A percentile compares a stretch with the other conserved stretches of the same genome.
These are phyloP conservation scores for Chloroclystis v-ata DNA, from an alignment of 2,888 invertebrate genomes.

Conservation along the genomic window DNA sequence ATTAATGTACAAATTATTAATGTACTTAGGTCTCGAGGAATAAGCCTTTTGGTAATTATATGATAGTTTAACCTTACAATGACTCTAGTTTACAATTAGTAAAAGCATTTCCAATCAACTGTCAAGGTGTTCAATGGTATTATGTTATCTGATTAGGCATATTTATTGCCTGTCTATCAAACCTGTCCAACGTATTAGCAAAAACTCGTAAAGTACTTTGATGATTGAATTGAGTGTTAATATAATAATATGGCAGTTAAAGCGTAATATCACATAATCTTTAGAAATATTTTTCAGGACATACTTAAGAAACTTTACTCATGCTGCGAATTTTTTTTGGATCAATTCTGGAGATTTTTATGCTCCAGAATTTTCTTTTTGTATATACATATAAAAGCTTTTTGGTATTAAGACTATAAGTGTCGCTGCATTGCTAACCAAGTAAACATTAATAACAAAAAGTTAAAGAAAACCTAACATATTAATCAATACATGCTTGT, in stretches of 20 bases:
- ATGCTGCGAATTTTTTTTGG: no score
- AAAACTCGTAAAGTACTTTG: neutral
- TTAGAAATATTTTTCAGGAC: no score
- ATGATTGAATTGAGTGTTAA: conserved; percentile 1
- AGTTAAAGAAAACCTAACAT: conserved; percentile 15
- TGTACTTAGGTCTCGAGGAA: no score
- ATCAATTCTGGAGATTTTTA: no score
- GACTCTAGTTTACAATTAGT: conserved; percentile 3
- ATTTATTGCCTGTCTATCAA: conserved; percentile 3
- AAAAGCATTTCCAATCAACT: neutral
- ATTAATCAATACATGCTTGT: conserved; percentile 17
- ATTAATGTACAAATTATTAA: no score
- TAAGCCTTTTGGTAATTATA: conserved; percentile 11
- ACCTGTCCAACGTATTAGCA: neutral
- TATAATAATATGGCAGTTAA: neutral
- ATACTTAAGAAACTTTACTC: no score
- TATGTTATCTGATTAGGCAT: conserved; percentile 2
- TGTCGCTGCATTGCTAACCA: no score
- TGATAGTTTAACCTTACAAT: conserved; percentile 3
- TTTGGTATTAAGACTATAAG: no score
- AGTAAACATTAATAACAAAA: no score
- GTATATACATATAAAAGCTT: no score
- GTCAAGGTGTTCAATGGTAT: neutral
- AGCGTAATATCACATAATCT: no score
- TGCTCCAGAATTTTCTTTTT: no score